phyloP scores from a whole-genome alignment of 2,888 invertebrate species.

The Epinotia ramella region DNA sequence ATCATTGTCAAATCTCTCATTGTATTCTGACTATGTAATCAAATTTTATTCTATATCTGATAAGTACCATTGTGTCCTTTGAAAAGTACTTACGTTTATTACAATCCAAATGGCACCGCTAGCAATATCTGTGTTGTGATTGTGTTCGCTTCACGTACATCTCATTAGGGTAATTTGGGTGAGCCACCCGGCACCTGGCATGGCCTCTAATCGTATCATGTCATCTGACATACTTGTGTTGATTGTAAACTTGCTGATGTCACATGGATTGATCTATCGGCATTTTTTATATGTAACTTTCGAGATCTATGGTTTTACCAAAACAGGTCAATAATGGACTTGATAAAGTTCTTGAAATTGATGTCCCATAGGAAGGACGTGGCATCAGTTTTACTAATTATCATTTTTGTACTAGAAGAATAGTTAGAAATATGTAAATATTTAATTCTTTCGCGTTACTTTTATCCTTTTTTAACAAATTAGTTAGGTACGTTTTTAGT shows the following conservation, averaged over 20 bases:
- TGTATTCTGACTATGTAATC: background rate
- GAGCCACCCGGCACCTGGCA: constrained; percentile 13
- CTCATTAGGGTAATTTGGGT: constrained; percentile 20
- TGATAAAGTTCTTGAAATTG: background rate
- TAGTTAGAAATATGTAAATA: too few species aligned
- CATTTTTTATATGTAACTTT: too few species aligned
- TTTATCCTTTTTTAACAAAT: background rate
- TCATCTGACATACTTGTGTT: constrained; percentile 23
- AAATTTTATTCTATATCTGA: background rate
- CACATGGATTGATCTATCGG: constrained; percentile 1
- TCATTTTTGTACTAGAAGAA: background rate
- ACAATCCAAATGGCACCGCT: constrained; percentile 33
- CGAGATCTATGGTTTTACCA: background rate
- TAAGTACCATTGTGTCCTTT: background rate
- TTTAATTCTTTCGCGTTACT: too few species aligned
- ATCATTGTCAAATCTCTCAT: background rate
- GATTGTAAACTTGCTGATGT: constrained; percentile 20
- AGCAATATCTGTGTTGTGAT: constrained; percentile 36
- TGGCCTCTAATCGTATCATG: constrained; percentile 14
- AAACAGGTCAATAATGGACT: background rate
- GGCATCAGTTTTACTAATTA: background rate
- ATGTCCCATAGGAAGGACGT: constrained; percentile 13
- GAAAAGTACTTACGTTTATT: constrained; percentile 8
- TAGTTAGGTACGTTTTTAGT: background rate
- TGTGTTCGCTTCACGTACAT: constrained; percentile 31